Conservation (phyloP, 1,140 invertebrate genomes). For the Aphaenogaster rudis region DNA sequence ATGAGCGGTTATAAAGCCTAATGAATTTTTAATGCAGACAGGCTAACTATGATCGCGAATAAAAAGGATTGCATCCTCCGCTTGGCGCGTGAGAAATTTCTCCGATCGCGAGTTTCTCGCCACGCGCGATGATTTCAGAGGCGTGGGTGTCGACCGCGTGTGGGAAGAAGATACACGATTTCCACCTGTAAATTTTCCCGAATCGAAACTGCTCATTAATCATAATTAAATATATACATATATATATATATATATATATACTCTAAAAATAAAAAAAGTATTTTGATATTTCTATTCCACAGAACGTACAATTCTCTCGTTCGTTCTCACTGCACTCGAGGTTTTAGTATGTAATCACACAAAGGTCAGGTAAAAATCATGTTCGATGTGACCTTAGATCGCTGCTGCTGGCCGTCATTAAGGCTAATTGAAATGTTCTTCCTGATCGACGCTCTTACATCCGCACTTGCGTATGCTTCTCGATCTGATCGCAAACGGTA, state of each 20-base stretch:
- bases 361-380: slow-evolving; percentile 61
- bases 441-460: not conserved
- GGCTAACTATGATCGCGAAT: slow-evolving; percentile 21
- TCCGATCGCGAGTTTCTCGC: not conserved
- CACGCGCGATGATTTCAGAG: slow-evolving; percentile 32
- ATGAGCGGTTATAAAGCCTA: not conserved
- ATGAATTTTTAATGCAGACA: slow-evolving; percentile 26
- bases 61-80: slow-evolving; percentile 9
- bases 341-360: not conserved
- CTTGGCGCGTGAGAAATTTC: slow-evolving; percentile 39
- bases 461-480: not conserved
- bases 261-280: not conserved
- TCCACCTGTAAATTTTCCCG: not conserved
- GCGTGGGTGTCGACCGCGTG: not conserved
- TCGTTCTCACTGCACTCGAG: not conserved
- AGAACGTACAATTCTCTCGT: not conserved
- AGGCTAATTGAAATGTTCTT: slow-evolving; percentile 34
- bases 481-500: slow-evolving; percentile 13
- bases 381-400: slow-evolving; percentile 26
- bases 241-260: not conserved
- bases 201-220: not conserved
- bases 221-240: not conserved
- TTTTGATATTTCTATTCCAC: not conserved
- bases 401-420: not conserved
- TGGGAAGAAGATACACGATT: slow-evolving; percentile 26